phyloP scores from a whole-genome alignment of 1,140 invertebrate species.

The Aethina tumida region DNA sequence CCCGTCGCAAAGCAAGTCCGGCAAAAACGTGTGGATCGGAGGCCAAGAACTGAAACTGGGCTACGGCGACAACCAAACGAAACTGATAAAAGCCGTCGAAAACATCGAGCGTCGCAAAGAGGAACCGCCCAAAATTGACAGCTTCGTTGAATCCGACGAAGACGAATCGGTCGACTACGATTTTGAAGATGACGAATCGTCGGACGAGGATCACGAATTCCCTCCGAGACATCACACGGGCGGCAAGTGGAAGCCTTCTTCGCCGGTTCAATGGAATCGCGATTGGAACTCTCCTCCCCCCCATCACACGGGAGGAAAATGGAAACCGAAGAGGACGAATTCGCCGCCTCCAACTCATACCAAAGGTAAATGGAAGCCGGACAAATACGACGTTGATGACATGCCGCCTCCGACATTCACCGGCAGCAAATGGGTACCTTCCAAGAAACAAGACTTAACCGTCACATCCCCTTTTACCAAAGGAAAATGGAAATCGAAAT shows the following conservation, averaged over 20 bases:
- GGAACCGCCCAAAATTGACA: slow-evolving; percentile 15
- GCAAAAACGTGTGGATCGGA: slow-evolving; percentile 48
- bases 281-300: slow-evolving; percentile 31
- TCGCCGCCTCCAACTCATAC: slow-evolving; percentile 53
- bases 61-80: slow-evolving; percentile 45
- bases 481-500: slow-evolving; percentile 36
- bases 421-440: slow-evolving; percentile 42
- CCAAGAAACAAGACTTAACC: slow-evolving; percentile 14
- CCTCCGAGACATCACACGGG: slow-evolving; percentile 32
- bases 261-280: slow-evolving; percentile 31
- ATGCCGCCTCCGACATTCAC: slow-evolving; percentile 39
- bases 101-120: slow-evolving; percentile 42
- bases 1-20: slow-evolving; percentile 35
- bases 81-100: slow-evolving; percentile 49
- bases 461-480: slow-evolving; percentile 5
- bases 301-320: slow-evolving; percentile 27
- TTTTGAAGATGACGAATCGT: slow-evolving; percentile 43
- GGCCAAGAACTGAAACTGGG: slow-evolving; percentile 42
- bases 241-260: slow-evolving; percentile 40
- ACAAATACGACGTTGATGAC: slow-evolving; percentile 15
- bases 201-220: slow-evolving; percentile 44
- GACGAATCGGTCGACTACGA: slow-evolving; percentile 40
- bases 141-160: slow-evolving; percentile 36
- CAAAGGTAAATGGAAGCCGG: slow-evolving; percentile 57
- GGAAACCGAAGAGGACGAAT: slow-evolving; percentile 27